Evolutionary conservation across 2,113 vertebrate species (phyloP).

Genomic region (Phycodurus eques): DNA sequence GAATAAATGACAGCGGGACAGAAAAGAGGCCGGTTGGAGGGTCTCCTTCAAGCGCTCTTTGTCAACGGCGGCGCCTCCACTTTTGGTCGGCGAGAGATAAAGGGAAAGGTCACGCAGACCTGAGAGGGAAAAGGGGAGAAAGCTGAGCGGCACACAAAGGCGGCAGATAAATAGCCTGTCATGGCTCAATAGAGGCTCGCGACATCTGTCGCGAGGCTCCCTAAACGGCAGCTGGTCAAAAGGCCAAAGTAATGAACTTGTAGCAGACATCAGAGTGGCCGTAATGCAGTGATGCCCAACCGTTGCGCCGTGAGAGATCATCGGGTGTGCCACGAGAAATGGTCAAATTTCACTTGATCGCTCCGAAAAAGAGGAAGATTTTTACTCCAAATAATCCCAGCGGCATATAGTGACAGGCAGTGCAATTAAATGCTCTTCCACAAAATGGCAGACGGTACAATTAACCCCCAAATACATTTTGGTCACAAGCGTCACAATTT

Average conservation of each 20-base stretch:
- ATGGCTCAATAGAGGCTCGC: slow-evolving; percentile 46
- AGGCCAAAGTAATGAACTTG: slow-evolving; percentile 17
- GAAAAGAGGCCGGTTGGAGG: slow-evolving; percentile 13
- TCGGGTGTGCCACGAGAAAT: background rate
- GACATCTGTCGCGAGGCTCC: slow-evolving; percentile 28
- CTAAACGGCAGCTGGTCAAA: slow-evolving; percentile 23
- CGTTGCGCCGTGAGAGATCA: background rate
- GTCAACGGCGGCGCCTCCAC: slow-evolving; percentile 25
- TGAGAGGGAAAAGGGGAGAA: slow-evolving; percentile 39
- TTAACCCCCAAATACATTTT: too few species aligned
- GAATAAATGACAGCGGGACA: slow-evolving; percentile 54
- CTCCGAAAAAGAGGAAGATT: background rate
- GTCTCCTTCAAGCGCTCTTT: slow-evolving; percentile 32
- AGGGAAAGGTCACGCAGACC: slow-evolving; percentile 42
- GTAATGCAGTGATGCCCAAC: background rate
- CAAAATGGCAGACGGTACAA: too few species aligned
- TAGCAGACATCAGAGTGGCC: background rate
- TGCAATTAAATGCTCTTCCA: too few species aligned
- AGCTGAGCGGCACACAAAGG: slow-evolving; percentile 24
- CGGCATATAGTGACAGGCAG: too few species aligned
- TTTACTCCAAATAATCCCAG: too few species aligned
- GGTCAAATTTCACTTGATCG: background rate
- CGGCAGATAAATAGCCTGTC: slow-evolving; percentile 47
- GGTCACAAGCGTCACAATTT: too few species aligned
- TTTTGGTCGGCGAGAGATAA: slow-evolving; percentile 45